Conservation (phyloP, 2,113 vertebrate genomes). For the Oryzias celebensis region DNA sequence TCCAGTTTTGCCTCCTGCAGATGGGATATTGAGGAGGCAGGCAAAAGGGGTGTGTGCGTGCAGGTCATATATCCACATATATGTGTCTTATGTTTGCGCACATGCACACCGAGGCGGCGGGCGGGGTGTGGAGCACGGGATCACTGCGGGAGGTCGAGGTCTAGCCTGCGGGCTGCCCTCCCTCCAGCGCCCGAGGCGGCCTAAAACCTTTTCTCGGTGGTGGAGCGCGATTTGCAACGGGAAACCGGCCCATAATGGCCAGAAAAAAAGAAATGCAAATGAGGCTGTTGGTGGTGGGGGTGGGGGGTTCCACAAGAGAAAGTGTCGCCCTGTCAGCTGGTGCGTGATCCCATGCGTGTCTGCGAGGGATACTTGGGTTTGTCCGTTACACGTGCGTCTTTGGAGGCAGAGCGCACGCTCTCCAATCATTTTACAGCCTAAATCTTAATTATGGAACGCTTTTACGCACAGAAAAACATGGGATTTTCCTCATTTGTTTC, state of each 20-base stretch:
- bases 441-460: no score
- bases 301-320: conserved; percentile 54
- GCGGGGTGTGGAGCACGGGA: conserved; percentile 47
- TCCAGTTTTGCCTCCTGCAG: conserved; percentile 24
- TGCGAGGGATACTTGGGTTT: background rate
- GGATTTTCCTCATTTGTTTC: no score
- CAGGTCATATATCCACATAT: no score
- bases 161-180: conserved; percentile 72
- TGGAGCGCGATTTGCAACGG: conserved; percentile 78
- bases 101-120: background rate
- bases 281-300: conserved; percentile 37
- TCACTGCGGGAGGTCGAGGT: conserved; percentile 75
- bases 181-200: conserved; percentile 61
- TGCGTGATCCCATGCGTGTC: conserved; percentile 14
- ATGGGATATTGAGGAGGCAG: conserved; percentile 60
- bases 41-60: background rate
- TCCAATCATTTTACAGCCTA: no score
- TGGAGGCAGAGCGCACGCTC: no score
- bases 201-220: conserved; percentile 67
- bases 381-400: no score
- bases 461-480: no score
- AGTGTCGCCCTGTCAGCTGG: conserved; percentile 38
- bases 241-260: conserved; percentile 73
- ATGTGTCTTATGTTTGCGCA: conserved; percentile 6
- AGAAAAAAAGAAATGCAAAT: conserved; percentile 79